phyloP scores from a whole-genome alignment of 2,797 vertebrate species.

The Melanotaenia parkinsoni region DNA sequence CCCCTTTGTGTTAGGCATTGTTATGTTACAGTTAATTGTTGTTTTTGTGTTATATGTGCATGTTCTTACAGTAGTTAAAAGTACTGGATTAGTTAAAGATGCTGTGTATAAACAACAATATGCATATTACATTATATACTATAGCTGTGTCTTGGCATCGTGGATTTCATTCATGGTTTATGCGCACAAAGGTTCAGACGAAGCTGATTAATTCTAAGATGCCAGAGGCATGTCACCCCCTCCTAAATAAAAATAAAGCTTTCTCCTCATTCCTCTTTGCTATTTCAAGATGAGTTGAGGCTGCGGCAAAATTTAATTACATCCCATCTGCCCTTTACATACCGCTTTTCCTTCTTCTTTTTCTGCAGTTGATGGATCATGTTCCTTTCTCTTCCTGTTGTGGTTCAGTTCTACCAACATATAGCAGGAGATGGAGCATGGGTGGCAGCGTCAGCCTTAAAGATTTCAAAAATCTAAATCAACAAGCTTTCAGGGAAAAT shows the following conservation, averaged over 20 bases:
- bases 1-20: neutral
- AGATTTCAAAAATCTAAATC: conserved; percentile 21
- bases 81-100: neutral
- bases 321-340: conserved; percentile 41
- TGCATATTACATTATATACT: conserved; percentile 1
- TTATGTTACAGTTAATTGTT: neutral
- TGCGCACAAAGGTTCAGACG: neutral
- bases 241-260: neutral
- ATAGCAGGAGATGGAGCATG: conserved; percentile 42
- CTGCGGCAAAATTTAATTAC: conserved; percentile 39
- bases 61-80: neutral
- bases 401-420: conserved; percentile 38
- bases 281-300: conserved; percentile 20
- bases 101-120: neutral
- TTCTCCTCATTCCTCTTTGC: neutral
- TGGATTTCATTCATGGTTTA: conserved; percentile 7
- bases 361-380: conserved; percentile 59
- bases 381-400: conserved; percentile 63
- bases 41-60: neutral
- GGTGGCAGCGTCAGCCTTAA: conserved; percentile 16
- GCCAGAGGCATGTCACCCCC: neutral
- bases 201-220: conserved; percentile 10
- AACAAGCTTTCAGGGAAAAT: conserved; percentile 5
- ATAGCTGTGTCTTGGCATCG: neutral
- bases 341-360: conserved; percentile 41